Evolutionary conservation across 2,888 invertebrate genomes (phyloP), one percentile per base, ranked within the genome.

Genomic region (Macrophya alboannulata): DNA sequence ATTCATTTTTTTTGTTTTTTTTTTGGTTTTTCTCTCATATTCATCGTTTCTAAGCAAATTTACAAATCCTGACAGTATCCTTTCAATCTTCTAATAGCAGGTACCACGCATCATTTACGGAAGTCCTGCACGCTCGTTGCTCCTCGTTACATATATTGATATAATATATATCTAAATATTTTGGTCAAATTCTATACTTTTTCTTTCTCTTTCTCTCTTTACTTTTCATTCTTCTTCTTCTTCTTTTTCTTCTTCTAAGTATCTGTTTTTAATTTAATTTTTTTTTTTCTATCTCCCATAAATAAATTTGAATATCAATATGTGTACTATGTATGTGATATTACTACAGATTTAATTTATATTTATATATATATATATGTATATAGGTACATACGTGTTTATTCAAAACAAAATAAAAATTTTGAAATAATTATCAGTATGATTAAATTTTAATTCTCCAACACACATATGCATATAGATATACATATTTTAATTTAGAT

Each of bases 41-140:
- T 62, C 62, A 62, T 25, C 25, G 9, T 62, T 62, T 25, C 62
- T 25, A 62, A 62, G 25, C 62, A 62, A 9, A 62, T 62, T 62
- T 25, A 25, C 25, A 55, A 12, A 12, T 62, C 62, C 62, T 62
- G 62, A 62, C 25, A 25, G 25, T 25, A 62, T 25, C 62, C 10
- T 10, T 62, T 10, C 25, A 62, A 21, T 62, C 25, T 21, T 62
- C 25, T 4, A 10, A 62, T 15, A 31, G 68, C 68, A 68, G 68
- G 68, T 68, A 68, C 68, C 68, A 68, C 68, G 68, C 68, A 68
- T 68, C 68, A 37, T 68, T 68, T 17, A 68, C 68, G 68, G 68
- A 68, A 68, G 68, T 68, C 68, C 68, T 68, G 68, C 68, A 68
- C 68, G 68, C 68, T 68, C 68, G 68, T 68, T 68, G 68, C 37